Evolutionary conservation across 2,113 vertebrate genomes (phyloP).

Genomic region (Pygoscelis adeliae): DNA sequence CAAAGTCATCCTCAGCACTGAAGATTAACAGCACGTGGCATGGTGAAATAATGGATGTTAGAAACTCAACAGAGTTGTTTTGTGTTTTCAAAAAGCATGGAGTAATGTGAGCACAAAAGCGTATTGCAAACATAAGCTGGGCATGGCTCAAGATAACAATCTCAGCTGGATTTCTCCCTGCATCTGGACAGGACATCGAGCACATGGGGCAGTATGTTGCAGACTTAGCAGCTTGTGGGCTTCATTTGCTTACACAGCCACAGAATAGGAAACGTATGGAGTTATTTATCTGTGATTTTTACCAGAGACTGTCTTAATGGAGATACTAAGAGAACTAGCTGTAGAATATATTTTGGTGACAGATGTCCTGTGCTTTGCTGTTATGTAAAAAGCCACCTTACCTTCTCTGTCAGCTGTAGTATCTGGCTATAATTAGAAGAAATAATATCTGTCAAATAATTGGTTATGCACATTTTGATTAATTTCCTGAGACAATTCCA

Average conservation of each 20-base stretch:
- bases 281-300: neutral
- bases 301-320: neutral
- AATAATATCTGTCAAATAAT: conserved; percentile 49
- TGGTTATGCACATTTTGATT: conserved; percentile 37
- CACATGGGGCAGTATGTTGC: neutral
- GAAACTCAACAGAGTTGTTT: neutral
- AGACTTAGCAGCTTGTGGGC: neutral
- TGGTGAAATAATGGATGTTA: neutral
- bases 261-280: neutral
- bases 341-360: neutral
- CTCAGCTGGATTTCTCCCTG: neutral
- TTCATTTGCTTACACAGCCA: neutral
- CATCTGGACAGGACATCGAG: neutral
- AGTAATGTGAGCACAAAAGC: neutral
- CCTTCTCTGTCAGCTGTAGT: neutral
- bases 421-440: conserved; percentile 32
- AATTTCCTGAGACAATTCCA: conserved; percentile 33
- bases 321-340: neutral
- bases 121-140: neutral
- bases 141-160: neutral
- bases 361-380: conserved; percentile 18
- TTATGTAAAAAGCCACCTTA: conserved; percentile 16
- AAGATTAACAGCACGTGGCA: neutral
- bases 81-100: neutral
- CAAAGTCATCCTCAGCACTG: neutral